These are phyloP conservation scores for Clunio marinus DNA, from an alignment of 2,888 invertebrate genomes.

Conservation along the genomic window DNA sequence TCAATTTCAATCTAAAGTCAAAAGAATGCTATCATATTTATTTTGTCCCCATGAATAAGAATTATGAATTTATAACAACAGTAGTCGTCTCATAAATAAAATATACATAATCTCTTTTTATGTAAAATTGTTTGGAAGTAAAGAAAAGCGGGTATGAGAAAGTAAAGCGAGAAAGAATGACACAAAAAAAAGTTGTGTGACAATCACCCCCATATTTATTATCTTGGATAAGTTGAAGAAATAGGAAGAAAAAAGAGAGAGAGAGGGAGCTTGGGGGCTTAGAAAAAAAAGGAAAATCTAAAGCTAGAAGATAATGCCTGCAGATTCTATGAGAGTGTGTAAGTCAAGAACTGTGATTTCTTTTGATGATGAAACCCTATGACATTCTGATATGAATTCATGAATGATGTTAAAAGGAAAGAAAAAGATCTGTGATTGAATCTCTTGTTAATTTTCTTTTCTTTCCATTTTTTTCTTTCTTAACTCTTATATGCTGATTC, in stretches of 20 bases:
- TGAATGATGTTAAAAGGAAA: not conserved
- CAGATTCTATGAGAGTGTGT: constrained; percentile 7
- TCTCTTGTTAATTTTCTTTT: constrained; percentile 23
- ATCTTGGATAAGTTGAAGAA: not conserved
- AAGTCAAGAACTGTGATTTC: constrained; percentile 5
- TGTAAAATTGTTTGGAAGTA: constrained; percentile 21
- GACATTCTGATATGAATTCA: not conserved
- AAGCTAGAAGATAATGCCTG: constrained; percentile 24
- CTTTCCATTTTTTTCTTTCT: not conserved
- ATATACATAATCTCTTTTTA: constrained; percentile 23
- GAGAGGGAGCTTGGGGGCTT: not conserved
- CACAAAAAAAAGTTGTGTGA: constrained; percentile 22
- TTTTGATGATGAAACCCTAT: constrained; percentile 22
- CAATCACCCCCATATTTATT: constrained; percentile 28
- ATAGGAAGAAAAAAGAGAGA: too few relatives aligned
- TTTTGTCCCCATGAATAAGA: not conserved
- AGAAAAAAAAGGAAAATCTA: not conserved
- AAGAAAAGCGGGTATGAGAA: not conserved
- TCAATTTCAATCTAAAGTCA: too few relatives aligned
- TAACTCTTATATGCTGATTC: not conserved
- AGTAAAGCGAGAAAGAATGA: not conserved
- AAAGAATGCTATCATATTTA: too few relatives aligned
- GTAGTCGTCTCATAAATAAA: constrained; percentile 27
- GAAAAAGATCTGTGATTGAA: constrained; percentile 34
- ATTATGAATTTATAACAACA: constrained; percentile 23